Evolutionary conservation across 1,140 invertebrate genomes (phyloP).

Genomic region (Eulimnadia texana): DNA sequence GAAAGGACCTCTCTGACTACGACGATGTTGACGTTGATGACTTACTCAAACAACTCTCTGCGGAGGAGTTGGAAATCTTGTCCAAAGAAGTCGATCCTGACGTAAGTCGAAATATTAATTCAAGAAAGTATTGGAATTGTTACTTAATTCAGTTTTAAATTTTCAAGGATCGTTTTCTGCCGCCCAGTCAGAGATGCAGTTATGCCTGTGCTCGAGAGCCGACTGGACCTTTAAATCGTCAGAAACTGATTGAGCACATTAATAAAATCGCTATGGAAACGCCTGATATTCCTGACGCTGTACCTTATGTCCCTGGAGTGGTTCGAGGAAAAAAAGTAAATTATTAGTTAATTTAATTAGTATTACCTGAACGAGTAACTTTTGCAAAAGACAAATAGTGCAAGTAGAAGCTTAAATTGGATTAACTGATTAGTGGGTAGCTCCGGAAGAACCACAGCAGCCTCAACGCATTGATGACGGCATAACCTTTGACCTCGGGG

Average conservation of each 20-base stretch:
- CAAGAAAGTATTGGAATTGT: too few relatives aligned
- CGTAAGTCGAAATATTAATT: constrained; percentile 71
- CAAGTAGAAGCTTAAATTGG: too few relatives aligned
- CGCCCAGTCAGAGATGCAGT: constrained; percentile 84
- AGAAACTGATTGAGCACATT: constrained; percentile 92
- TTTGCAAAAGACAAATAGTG: too few relatives aligned
- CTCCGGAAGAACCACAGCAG: background rate
- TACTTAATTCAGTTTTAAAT: too few relatives aligned
- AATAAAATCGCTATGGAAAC: constrained; percentile 95
- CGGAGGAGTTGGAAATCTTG: constrained; percentile 93
- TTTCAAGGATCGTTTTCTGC: constrained; percentile 84
- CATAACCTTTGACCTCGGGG: constrained; percentile 81
- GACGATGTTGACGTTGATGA: constrained; percentile 95
- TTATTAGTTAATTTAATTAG: background rate
- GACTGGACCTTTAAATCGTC: constrained; percentile 88
- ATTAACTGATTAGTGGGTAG: too few relatives aligned
- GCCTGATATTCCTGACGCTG: constrained; percentile 91
- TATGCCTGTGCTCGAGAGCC: constrained; percentile 90
- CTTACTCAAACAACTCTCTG: constrained; percentile 75
- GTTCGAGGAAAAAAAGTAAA: background rate
- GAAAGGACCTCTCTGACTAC: constrained; percentile 79
- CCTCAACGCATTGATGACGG: constrained; percentile 47
- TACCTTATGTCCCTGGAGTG: constrained; percentile 45
- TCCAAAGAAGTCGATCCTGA: constrained; percentile 98
- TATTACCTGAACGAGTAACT: too few relatives aligned